Conservation (phyloP, 2,888 invertebrate species). For the Eledona agricola region DNA sequence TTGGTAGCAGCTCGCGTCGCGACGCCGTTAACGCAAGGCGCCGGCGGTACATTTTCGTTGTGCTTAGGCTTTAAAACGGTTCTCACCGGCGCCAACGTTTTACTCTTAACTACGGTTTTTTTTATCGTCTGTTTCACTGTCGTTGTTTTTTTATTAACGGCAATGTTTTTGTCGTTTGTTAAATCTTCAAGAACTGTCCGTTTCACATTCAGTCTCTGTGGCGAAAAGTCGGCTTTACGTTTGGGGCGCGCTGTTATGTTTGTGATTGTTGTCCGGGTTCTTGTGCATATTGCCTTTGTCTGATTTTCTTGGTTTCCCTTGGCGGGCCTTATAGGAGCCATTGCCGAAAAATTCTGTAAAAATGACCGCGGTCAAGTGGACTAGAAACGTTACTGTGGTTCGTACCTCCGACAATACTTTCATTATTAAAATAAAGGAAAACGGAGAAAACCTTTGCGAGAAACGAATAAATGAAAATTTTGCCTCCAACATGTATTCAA, state of each 20-base stretch:
- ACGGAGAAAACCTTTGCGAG: no score
- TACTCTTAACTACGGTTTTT: constrained; percentile 41
- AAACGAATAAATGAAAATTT: no score
- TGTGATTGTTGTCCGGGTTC: constrained; percentile 61
- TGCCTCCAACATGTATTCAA: no score
- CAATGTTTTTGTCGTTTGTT: constrained; percentile 69
- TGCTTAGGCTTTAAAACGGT: constrained; percentile 59
- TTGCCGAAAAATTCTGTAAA: constrained; percentile 51
- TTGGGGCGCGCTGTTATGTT: constrained; percentile 65
- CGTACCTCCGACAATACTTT: no score
- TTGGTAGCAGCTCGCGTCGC: constrained; percentile 57
- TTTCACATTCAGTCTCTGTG: constrained; percentile 78
- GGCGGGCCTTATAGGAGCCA: constrained; percentile 70
- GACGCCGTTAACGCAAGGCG: constrained; percentile 53
- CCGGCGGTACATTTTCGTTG: constrained; percentile 58
- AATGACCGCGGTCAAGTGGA: background rate
- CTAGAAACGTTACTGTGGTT: no score
- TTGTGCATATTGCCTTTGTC: constrained; percentile 61
- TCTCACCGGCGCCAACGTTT: constrained; percentile 56
- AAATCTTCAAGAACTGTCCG: constrained; percentile 88
- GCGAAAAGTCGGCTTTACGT: constrained; percentile 84
- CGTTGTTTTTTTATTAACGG: constrained; percentile 42
- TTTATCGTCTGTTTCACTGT: constrained; percentile 30
- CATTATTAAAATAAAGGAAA: no score
- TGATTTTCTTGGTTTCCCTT: constrained; percentile 25